Evolutionary conservation across 2,888 invertebrate genomes (phyloP), one percentile per base, ranked within the genome.

Genomic region (Embidobia sp.): DNA sequence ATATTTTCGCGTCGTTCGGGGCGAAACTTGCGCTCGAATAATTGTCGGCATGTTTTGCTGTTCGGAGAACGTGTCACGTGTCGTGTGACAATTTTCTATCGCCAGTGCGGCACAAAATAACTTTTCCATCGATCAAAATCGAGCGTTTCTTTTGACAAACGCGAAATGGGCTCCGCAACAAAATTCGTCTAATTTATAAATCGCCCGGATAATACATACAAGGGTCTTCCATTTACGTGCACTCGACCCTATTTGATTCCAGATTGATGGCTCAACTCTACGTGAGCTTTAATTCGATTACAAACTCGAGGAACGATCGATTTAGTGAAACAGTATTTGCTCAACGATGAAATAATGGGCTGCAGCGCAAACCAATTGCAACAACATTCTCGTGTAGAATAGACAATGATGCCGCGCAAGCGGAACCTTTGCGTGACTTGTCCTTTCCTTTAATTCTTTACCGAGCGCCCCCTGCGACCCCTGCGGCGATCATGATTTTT

Each of bases 161-260:
- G 48, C 51, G 11, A 70, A 72, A 59, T 48, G 35, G 53, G 51
- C 57, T 75, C 44, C 18, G 53, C 15, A 67, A 61, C 42, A 31
- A 64, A 70, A 63, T 51, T 74, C 77, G 37, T 61, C 69, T 70
- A 78, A 78, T 78, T 74, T 70, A 74, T 74, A 70, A 63, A 64
- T 48, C 70, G 78, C 48, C 61, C 37, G 74, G 74, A 61, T 70
- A 78, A 78, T 64, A 66, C 70, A 70, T 74, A 78, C 73, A 74
- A 70, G 78, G 78, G 78, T 78, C 78, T 78, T 78, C 78, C 78
- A 78, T 78, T 78, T 78, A 74, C 64, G 74, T 66, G 78, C 74
- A 74, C 69, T 74, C 74, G 78, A 78, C 78, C 78, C 78, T 74
- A 78, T 70, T 78, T 74, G 69, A 78, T 78, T 74, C 69, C 78